Evolutionary conservation across 37 sponge, comb jelly and placozoan genomes (phyloP).

Genomic region (Ephydatia muelleri): DNA sequence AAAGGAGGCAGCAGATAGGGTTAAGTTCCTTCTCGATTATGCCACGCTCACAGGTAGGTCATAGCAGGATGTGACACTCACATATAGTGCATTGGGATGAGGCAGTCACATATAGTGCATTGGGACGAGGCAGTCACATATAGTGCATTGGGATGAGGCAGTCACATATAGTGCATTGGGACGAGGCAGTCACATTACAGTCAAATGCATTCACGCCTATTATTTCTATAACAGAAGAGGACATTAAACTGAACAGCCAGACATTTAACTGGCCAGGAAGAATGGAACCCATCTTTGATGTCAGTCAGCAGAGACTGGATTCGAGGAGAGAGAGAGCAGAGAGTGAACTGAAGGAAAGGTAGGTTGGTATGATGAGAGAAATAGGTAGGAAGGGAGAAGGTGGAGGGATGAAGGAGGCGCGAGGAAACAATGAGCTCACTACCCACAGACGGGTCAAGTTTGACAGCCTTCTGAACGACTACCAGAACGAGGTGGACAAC

Average conservation of each 20-base stretch:
- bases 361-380: neutral
- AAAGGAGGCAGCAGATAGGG: conserved; percentile 75
- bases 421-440: neutral
- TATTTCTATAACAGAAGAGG: conserved; percentile 68
- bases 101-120: too few species aligned
- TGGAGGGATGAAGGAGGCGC: neutral
- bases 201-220: neutral
- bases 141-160: too few species aligned
- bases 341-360: conserved; percentile 62
- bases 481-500: conserved; percentile 60
- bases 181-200: neutral
- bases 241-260: conserved; percentile 87
- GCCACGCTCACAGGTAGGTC: conserved; percentile 64
- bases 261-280: conserved; percentile 91
- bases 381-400: neutral
- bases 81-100: too few species aligned
- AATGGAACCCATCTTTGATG: conserved; percentile 95
- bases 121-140: too few species aligned
- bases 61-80: too few species aligned
- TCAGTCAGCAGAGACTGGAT: conserved; percentile 72
- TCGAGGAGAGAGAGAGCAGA: conserved; percentile 79
- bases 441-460: conserved; percentile 47
- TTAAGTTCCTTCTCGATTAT: conserved; percentile 88
- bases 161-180: too few species aligned
- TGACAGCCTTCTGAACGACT: conserved; percentile 40